A percentile compares a stretch with the other conserved stretches of the same genome.
Evolutionary conservation across 2,797 vertebrate genomes (phyloP).

Genomic region (Muscicapa striata): DNA sequence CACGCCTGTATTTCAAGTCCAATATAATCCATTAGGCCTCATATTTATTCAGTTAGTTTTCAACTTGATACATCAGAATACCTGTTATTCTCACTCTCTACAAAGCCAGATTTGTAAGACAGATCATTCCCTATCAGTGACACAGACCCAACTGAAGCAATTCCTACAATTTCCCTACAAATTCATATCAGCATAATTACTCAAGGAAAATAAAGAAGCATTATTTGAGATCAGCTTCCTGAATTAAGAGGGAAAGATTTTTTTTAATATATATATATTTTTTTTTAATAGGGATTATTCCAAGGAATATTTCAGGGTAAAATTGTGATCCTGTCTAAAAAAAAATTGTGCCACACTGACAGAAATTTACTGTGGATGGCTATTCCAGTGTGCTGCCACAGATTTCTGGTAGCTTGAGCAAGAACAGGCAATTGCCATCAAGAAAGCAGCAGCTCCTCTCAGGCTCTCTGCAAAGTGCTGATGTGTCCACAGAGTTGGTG

Average conservation of each 20-base stretch:
- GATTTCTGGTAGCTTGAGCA: neutral
- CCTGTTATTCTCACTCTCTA: neutral
- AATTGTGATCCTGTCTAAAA: neutral
- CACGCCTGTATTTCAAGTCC: neutral
- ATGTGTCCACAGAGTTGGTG: conserved; percentile 63
- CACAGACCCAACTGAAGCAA: neutral
- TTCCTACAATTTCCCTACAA: neutral
- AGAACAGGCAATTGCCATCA: neutral
- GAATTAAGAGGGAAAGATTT: neutral
- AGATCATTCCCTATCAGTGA: neutral
- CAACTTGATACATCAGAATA: neutral
- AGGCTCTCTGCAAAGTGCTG: conserved; percentile 69
- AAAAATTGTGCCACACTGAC: neutral
- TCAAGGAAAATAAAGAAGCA: neutral
- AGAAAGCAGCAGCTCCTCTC: conserved; percentile 50
- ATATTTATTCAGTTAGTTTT: neutral
- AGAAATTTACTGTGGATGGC: neutral
- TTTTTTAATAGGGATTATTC: neutral
- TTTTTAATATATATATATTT: no score
- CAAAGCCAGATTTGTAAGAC: neutral
- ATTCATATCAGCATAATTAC: neutral
- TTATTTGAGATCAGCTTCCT: neutral
- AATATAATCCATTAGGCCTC: neutral
- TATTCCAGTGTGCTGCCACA: conserved; percentile 4
- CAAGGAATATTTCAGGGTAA: neutral